Evolutionary conservation across 2,113 vertebrate genomes (phyloP).

Genomic region (Lepidothrix coronata): DNA sequence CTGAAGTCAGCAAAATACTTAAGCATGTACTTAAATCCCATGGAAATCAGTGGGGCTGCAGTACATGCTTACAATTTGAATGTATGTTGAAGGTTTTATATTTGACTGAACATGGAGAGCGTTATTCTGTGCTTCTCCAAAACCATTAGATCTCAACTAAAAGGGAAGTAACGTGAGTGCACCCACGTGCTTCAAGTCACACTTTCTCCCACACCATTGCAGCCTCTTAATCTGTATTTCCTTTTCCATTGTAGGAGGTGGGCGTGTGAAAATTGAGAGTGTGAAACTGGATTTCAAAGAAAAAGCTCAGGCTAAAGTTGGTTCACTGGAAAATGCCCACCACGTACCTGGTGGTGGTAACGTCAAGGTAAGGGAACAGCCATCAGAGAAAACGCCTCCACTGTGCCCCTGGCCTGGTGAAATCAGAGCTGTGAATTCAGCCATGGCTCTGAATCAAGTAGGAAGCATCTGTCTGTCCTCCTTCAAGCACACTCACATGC

Average conservation of each 20-base stretch:
- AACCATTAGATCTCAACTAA: not conserved
- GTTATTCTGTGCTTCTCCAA: not conserved
- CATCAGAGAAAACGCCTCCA: not conserved
- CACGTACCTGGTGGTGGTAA: slow-evolving; percentile 89
- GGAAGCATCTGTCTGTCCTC: not conserved
- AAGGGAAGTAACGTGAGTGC: not conserved
- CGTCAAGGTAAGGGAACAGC: slow-evolving; percentile 80
- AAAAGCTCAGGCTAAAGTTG: slow-evolving; percentile 97
- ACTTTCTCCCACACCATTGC: not conserved
- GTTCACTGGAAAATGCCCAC: slow-evolving; percentile 95
- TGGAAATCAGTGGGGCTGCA: not conserved
- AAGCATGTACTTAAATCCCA: not conserved
- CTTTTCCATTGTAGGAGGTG: slow-evolving; percentile 81
- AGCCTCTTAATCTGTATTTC: not conserved
- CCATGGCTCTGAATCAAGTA: not conserved
- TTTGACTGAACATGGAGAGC: not conserved
- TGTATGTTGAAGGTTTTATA: not conserved
- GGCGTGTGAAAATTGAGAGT: slow-evolving; percentile 93
- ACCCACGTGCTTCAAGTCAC: rapidly evolving
- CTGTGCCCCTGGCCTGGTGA: not conserved
- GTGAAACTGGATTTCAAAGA: slow-evolving; percentile 99
- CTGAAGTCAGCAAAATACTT: not conserved
- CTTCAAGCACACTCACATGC: not conserved
- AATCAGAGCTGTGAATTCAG: not conserved
- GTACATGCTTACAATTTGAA: not conserved